Evolutionary conservation across 2,113 vertebrate genomes (phyloP), one percentile per base, ranked within the genome.

Genomic region (Tupaia tana): DNA sequence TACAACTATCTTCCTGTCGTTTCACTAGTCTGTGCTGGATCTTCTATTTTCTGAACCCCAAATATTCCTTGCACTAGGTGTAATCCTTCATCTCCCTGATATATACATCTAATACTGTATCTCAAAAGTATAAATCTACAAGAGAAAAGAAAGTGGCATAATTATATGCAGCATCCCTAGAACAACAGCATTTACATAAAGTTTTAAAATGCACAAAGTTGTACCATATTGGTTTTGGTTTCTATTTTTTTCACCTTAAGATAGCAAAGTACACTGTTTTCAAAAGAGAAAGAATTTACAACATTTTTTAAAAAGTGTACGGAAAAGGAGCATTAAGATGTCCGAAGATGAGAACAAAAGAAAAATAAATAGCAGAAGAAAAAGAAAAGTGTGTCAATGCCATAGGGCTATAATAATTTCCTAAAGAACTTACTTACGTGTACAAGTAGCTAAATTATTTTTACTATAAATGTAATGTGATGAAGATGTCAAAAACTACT

Each of bases 91-190:
- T 70, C 89, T 75, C 56, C 74, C 61, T 7, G 12, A 88, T 87
- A 9, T 6, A 66, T 6, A 29, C 10, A 70, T 61, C 31, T 90
- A 58, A 15, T 56, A 92, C 20, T 31, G 43, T 25, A 91, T 54
- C 67, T 54, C 73, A 89, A 88, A 67, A 94, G 52, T 9, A 91
- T 80, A 86, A 94, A 82, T 58, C 64, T 20, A 73, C 79, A 91
- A 90, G 24, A 92, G 85, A 64, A 91, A 84, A 85, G 8, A 27
- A 89, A 52, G 8, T 16, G 25, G 16, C 25, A 67, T 6, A 67
- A 34, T 31, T 74, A 2, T 82, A 56, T 4, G 7, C 3, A 64
- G 6, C 14, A 77, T 64, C 25, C 20, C 25, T 83, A n/a, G 8
- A n/a, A 61, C 13, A 19, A 73, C 0, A 83, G 34, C 22, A 91